Evolutionary conservation across 2,113 vertebrate genomes (phyloP).

Genomic region (Xenopus tropicalis): UCB_Xtro_10.0 CM004449.2:70928501-70929000

Average conservation of each 20-base stretch:
- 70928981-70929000: background rate
- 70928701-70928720: background rate
- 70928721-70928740: background rate
- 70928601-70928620: background rate
- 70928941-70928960: slow-evolving; percentile 9
- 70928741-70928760: slow-evolving; percentile 50
- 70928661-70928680: slow-evolving; percentile 23
- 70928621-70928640: background rate
- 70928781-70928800: slow-evolving; percentile 58
- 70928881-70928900: slow-evolving; percentile 12
- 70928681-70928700: slow-evolving; percentile 43
- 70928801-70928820: slow-evolving; percentile 50
- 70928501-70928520: background rate
- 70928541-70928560: background rate
- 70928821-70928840: slow-evolving; percentile 49
- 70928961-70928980: slow-evolving; percentile 6
- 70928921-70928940: background rate
- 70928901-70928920: slow-evolving; percentile 49
- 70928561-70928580: background rate
- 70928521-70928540: background rate
- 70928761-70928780: slow-evolving; percentile 38
- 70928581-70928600: background rate
- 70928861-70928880: slow-evolving; percentile 49
- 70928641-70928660: background rate
- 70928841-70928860: slow-evolving; percentile 48